Conservation (phyloP, 2,888 invertebrate genomes). For the Ditula angustiorana region DNA sequence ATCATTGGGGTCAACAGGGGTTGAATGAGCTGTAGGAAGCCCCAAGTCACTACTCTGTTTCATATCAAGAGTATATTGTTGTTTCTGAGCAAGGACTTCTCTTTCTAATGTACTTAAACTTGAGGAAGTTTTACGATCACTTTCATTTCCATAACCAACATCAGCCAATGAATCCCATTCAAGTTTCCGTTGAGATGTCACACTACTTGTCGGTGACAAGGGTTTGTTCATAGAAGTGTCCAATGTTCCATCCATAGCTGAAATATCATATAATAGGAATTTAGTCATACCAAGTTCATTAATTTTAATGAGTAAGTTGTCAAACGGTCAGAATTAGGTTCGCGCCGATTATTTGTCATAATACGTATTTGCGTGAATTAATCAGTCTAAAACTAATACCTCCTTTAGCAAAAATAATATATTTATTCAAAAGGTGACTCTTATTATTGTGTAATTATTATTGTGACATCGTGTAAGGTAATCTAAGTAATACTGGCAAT, state of each 20-base stretch:
- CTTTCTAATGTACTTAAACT: constrained; percentile 87
- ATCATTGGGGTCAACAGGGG: constrained; percentile 72
- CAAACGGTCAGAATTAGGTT: no score
- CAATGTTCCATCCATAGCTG: constrained; percentile 71
- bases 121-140: constrained; percentile 79
- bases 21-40: constrained; percentile 83
- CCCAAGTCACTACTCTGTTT: constrained; percentile 66
- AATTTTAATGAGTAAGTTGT: no score
- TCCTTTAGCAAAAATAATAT: no score
- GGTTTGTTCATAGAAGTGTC: constrained; percentile 73
- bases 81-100: constrained; percentile 79
- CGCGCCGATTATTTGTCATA: no score
- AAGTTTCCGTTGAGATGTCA: constrained; percentile 89
- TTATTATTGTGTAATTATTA: no score
- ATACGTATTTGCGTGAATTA: no score
- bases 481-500: no score
- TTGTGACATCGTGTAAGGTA: no score
- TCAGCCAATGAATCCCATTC: constrained; percentile 96
- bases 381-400: no score
- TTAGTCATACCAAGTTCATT: background rate
- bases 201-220: constrained; percentile 90
- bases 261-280: constrained; percentile 45
- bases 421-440: no score
- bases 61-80: constrained; percentile 76
- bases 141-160: constrained; percentile 90